These are phyloP conservation scores for Bombus fervidus DNA, from an alignment of 1,140 invertebrate species.

Conservation along the genomic window DNA sequence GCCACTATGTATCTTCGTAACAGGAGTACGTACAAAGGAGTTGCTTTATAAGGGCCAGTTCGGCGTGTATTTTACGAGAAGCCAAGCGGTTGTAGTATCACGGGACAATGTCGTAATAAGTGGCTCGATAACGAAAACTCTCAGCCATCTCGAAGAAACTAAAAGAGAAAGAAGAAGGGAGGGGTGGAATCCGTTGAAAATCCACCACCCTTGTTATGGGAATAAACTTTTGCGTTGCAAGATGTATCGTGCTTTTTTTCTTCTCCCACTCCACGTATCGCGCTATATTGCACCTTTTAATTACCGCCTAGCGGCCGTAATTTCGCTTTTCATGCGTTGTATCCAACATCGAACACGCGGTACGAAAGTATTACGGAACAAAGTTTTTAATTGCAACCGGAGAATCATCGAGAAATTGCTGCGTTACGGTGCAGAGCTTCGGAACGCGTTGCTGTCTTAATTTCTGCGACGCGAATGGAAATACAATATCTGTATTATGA, in stretches of 20 bases:
- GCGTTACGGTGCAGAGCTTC: neutral
- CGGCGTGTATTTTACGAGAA: constrained; percentile 1
- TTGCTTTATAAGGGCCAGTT: neutral
- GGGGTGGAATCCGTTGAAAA: neutral
- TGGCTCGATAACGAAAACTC: constrained; percentile 33
- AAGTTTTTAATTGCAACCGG: constrained; percentile 27
- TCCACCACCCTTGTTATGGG: too few species aligned
- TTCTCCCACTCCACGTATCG: neutral
- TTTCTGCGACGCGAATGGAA: neutral
- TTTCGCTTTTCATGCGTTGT: neutral
- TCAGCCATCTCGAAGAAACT: neutral
- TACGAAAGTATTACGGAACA: neutral
- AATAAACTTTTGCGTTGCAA: neutral
- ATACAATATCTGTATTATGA: neutral
- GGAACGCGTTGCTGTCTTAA: neutral
- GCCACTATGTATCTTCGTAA: neutral
- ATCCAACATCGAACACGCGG: neutral
- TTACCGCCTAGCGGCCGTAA: neutral
- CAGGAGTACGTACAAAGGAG: neutral
- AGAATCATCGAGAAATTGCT: neutral
- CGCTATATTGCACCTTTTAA: too few species aligned
- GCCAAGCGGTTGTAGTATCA: neutral
- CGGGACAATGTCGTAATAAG: constrained; percentile 6
- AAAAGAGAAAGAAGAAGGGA: too few species aligned
- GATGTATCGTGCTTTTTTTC: neutral